These are phyloP conservation scores for Cheilosia pagana DNA, from an alignment of 2,888 invertebrate species.

Conservation along the genomic window DNA sequence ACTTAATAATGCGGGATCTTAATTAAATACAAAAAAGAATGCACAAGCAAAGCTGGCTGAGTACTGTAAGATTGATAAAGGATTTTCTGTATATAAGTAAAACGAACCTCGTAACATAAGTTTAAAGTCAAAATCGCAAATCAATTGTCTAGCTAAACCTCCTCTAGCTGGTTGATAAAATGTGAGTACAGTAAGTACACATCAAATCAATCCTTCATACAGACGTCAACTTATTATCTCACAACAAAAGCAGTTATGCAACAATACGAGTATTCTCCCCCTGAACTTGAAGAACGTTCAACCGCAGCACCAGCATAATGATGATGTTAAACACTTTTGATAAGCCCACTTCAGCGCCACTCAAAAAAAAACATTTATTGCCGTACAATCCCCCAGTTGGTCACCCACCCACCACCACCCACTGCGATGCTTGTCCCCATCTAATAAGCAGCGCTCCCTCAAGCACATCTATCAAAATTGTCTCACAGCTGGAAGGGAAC, in stretches of 20 bases:
- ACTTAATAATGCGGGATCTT: too few species aligned
- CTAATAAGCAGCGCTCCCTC: conserved; percentile 43
- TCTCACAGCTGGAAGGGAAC: conserved; percentile 60
- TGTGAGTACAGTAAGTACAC: neutral
- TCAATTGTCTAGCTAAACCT: too few species aligned
- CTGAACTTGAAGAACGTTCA: conserved; percentile 7
- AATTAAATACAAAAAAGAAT: too few species aligned
- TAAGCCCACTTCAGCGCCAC: conserved; percentile 53
- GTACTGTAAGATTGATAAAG: too few species aligned
- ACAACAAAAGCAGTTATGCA: conserved; percentile 5
- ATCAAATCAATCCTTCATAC: neutral
- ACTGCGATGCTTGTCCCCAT: neutral
- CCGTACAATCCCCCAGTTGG: conserved; percentile 8
- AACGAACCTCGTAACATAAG: too few species aligned
- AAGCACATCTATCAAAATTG: conserved; percentile 69
- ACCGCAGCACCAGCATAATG: conserved; percentile 20
- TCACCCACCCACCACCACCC: conserved; percentile 8
- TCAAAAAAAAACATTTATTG: conserved; percentile 40
- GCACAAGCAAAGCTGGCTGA: too few species aligned
- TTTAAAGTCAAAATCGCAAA: too few species aligned
- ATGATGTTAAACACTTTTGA: conserved; percentile 2
- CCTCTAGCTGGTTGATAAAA: too few species aligned
- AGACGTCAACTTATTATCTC: neutral
- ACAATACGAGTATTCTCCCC: neutral
- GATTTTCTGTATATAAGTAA: too few species aligned